Base-by-base conservation (phyloP, 30 jellyfish, hydroid and myxozoan species). In the Clytia hemisphaerica region DNA sequence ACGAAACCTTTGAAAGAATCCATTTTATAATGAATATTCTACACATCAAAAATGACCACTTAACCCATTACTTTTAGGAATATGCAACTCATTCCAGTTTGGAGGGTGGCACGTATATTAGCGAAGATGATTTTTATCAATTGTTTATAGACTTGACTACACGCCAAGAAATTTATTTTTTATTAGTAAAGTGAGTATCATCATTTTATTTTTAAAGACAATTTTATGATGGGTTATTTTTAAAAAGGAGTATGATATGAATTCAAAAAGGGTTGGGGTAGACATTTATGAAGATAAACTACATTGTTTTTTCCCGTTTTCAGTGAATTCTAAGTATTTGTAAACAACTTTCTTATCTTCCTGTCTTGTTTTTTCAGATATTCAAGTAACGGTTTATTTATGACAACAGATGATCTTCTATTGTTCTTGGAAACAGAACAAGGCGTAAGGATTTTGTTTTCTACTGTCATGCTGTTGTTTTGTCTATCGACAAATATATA, bases 351-450 rank as follows among this genome's bases (percentile, higher is more conserved):
- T n/a, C 53, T 42, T 42, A 10, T 42, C n/a, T n/a, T n/a, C n/a
- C n/a, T n/a, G n/a, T n/a, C n/a, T 16, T 22, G 10, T 31, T 10
- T 21, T 45, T 48, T 26, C 19, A 87, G 96, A 50, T 87, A 87
- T 71, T 87, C 96, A 19, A 78, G 94, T 35, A 87, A 77, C 37
- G 96, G 96, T 6, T 61, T 66, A 26, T 78, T 63, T 45, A 42
- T 87, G 38, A 77, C 96, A 6, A 79, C 92, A 9, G 96, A 87
- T 42, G 96, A 87, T 58, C 45, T 87, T 45, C 60, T 87, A 32
- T 72, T 87, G 29, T 87, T 87, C 47, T 46, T 87, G 72, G 96
- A 87, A 53, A 71, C 96, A n/a, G 96, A 87, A 29, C 96, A 87
- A 72, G 96, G 96, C 84, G 96, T 87, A 73, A 1, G 75, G 36